These are phyloP conservation scores for Eretmodus cyanostictus DNA, from an alignment of 2,113 vertebrate species.

Conservation along the genomic window DNA sequence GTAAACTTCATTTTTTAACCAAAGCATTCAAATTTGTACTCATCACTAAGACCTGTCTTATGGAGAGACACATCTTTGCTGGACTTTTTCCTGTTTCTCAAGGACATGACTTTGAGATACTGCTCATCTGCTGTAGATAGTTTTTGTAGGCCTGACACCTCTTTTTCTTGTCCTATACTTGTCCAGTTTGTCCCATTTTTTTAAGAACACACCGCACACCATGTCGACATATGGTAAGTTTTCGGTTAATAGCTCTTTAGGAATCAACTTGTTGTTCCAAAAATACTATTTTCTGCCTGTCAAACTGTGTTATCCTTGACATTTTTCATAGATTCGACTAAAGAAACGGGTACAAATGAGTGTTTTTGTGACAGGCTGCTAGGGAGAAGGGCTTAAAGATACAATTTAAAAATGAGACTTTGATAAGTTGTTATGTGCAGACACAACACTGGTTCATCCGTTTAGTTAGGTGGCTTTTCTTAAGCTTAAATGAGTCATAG, in stretches of 20 bases:
- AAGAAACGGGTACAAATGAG: background rate
- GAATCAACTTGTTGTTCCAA: background rate
- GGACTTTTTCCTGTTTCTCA: background rate
- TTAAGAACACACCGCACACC: background rate
- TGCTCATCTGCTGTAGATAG: background rate
- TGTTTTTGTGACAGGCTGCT: background rate
- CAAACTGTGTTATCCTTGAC: background rate
- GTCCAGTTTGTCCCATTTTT: background rate
- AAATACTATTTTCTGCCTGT: background rate
- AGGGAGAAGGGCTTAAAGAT: background rate
- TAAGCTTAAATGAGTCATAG: background rate
- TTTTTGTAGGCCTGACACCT: background rate
- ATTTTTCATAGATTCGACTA: background rate
- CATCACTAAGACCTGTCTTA: background rate
- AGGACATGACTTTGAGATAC: background rate
- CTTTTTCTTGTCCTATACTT: background rate
- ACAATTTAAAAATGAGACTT: background rate
- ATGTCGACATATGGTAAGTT: background rate
- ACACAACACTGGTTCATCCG: background rate
- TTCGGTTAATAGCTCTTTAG: background rate
- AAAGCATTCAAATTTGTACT: background rate
- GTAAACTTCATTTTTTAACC: background rate
- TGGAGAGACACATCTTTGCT: background rate
- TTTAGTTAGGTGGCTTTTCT: background rate
- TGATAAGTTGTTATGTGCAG: background rate